Base-by-base conservation (phyloP, 2,888 invertebrate genomes). In the Melinaea marsaeus region DNA sequence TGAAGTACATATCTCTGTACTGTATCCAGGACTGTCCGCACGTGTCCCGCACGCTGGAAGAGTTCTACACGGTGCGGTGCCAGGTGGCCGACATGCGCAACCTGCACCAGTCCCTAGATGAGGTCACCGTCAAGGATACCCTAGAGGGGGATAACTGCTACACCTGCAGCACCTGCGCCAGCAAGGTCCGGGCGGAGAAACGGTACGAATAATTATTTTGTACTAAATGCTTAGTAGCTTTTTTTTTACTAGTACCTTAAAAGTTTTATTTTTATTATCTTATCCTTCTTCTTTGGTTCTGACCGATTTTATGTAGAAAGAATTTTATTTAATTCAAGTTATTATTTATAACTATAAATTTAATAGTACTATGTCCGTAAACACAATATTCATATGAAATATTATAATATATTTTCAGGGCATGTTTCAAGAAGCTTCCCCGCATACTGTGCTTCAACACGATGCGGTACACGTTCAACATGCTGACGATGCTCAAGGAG, bases 71-170 rank as follows among this genome's bases (percentile, higher is more conserved):
- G 3, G 97, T 98, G 13, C 93, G 98, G 5, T 98, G 98, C 82
- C 98, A 98, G 83, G 98, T 98, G 58, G 97, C 98, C 0, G 98
- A 98, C 81, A 98, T 98, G 98, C 93, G 98, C 58, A 98, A 98
- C 86, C 91, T 98, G 46, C 97, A 98, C 77, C 98, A 98, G 86
- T 97, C 97, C 37, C 90, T 98, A 37, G 97, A 98, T 85, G 98
- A 98, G 85, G 97, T 98, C n/a, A 98, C 98, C 0, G 98, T 98
- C 7, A 98, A 98, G 81, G 98, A 98, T 82, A 98, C 98, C 35
- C 88, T 98, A 0, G 98, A 98, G 84, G 98, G 98, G 56, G 98
- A 98, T 86, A 98, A 98, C 84, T 98, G 98, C 95, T 98, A 98
- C 84, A 98, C 98, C 0, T 98, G 98, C 82, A 97, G 97, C 13